Conservation (phyloP, 2,797 vertebrate species). For the Parotocinclus haroldoi region DNA sequence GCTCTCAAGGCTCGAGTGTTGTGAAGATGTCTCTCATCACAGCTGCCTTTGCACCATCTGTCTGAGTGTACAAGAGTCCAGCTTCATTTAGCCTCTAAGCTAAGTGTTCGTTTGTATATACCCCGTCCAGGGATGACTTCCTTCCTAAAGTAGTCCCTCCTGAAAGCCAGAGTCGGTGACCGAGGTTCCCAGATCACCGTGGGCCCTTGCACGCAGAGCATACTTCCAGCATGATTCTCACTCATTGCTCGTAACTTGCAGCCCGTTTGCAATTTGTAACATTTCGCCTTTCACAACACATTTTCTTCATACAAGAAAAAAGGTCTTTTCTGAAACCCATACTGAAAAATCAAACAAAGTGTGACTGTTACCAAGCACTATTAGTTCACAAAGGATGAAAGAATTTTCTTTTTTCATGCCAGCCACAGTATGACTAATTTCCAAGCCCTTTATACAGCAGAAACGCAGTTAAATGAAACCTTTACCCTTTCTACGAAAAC, state of each 20-base stretch:
- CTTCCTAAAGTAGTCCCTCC: background rate
- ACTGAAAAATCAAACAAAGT: constrained; percentile 44
- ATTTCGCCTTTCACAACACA: constrained; percentile 54
- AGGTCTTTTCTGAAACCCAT: constrained; percentile 42
- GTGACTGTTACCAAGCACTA: constrained; percentile 34
- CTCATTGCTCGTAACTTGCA: constrained; percentile 52
- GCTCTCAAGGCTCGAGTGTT: constrained; percentile 40
- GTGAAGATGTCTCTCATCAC: constrained; percentile 32
- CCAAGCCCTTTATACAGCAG: constrained; percentile 52
- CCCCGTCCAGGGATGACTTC: background rate
- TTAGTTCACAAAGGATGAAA: constrained; percentile 59
- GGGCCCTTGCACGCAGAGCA: constrained; percentile 51
- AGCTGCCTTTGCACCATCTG: constrained; percentile 34
- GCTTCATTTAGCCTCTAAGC: constrained; percentile 42
- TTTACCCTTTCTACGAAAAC: constrained; percentile 45
- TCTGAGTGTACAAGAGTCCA: constrained; percentile 15
- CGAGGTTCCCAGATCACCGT: constrained; percentile 29
- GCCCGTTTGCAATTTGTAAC: constrained; percentile 56
- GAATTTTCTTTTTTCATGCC: constrained; percentile 54
- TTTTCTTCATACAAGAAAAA: constrained; percentile 55
- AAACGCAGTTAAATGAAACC: constrained; percentile 48
- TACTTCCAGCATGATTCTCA: constrained; percentile 59
- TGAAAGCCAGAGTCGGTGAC: no score
- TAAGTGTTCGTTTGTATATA: constrained; percentile 7
- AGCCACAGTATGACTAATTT: constrained; percentile 55